A percentile compares a stretch with the other conserved stretches of the same genome.
Conservation (phyloP, 2,888 invertebrate genomes). For the Mylabris sibirica region DNA sequence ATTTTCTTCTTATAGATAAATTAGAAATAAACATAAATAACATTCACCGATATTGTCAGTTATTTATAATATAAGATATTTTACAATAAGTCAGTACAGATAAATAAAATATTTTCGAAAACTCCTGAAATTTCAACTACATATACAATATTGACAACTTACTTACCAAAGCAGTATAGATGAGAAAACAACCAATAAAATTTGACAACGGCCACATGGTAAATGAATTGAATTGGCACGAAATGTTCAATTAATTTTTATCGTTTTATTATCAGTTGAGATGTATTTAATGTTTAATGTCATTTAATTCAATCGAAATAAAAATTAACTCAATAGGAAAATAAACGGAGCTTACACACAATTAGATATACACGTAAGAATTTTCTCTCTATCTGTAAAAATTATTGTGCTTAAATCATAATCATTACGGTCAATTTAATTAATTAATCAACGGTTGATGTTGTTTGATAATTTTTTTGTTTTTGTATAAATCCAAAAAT, state of each 20-base stretch:
- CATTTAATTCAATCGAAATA: conserved; percentile 19
- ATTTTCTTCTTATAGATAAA: no score
- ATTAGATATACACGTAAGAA: background rate
- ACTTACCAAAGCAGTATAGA: conserved; percentile 43
- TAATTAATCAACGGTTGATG: conserved; percentile 4
- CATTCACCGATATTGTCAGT: no score
- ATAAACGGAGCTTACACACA: background rate
- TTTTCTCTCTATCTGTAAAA: background rate
- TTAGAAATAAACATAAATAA: no score
- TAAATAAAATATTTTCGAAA: background rate
- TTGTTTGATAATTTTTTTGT: background rate
- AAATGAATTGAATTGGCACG: conserved; percentile 36
- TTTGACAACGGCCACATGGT: conserved; percentile 40
- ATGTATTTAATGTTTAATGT: conserved; percentile 21
- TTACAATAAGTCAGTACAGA: no score
- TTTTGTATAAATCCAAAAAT: background rate
- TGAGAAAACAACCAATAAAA: conserved; percentile 40
- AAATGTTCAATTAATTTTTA: conserved; percentile 33
- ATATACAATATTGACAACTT: background rate
- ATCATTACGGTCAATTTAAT: background rate
- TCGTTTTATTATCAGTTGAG: conserved; percentile 30
- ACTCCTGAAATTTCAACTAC: background rate
- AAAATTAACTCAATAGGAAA: conserved; percentile 1
- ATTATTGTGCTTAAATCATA: background rate
- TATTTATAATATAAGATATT: no score